Conservation (phyloP, 2,113 vertebrate genomes). For the Trichomycterus rosablanca region DNA sequence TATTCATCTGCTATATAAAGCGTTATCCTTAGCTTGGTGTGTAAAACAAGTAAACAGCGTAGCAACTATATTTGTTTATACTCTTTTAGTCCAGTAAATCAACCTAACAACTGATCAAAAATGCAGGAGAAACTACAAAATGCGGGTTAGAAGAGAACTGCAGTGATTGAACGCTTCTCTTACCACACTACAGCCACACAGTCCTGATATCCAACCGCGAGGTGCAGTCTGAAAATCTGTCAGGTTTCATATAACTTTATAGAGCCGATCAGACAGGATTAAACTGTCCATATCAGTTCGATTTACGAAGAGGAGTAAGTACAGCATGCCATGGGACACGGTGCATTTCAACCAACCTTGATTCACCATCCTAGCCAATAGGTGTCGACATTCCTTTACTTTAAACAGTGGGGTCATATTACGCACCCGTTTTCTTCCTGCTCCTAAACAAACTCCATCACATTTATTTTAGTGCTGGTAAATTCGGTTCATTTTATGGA, state of each 20-base stretch:
- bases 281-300: slow-evolving; percentile 23
- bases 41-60: too few relatives aligned
- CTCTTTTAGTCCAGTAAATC: too few relatives aligned
- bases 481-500: too few relatives aligned
- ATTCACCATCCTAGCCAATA: slow-evolving; percentile 16
- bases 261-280: background rate
- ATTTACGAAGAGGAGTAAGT: background rate
- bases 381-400: background rate
- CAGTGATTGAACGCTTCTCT: too few relatives aligned
- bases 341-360: slow-evolving; percentile 40
- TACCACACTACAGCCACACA: slow-evolving; percentile 21
- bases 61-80: too few relatives aligned
- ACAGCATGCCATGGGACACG: background rate
- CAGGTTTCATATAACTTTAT: slow-evolving; percentile 1
- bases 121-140: too few relatives aligned
- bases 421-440: background rate
- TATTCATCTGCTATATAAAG: too few relatives aligned
- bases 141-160: too few relatives aligned
- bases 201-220: slow-evolving; percentile 25
- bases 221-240: slow-evolving; percentile 11
- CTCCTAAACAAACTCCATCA: background rate
- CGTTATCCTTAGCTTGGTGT: too few relatives aligned
- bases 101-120: too few relatives aligned
- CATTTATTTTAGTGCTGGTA: too few relatives aligned
- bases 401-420: background rate